Evolutionary conservation across 2,888 invertebrate species (phyloP).

Genomic region (Rhagonycha lutea): DNA sequence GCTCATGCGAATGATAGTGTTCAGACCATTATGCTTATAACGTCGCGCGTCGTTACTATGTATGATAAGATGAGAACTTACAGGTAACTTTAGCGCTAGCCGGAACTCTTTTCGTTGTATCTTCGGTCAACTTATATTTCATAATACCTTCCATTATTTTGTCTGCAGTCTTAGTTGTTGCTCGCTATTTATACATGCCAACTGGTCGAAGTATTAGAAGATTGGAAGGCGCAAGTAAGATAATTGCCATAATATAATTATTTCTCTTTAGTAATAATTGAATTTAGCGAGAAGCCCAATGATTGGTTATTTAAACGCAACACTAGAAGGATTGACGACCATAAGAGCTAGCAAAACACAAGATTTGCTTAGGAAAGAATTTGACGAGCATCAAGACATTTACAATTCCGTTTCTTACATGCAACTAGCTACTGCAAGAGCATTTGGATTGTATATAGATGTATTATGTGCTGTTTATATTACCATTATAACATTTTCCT

Average conservation of each 20-base stretch:
- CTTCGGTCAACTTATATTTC: slow-evolving; percentile 65
- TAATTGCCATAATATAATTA: background rate
- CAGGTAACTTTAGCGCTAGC: background rate
- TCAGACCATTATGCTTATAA: too few relatives aligned
- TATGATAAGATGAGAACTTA: background rate
- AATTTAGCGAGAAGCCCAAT: slow-evolving; percentile 49
- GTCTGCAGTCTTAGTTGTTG: slow-evolving; percentile 62
- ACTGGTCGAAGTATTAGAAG: slow-evolving; percentile 73
- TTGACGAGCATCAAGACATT: slow-evolving; percentile 49
- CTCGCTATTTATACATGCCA: slow-evolving; percentile 67
- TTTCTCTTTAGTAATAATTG: background rate
- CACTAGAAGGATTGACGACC: slow-evolving; percentile 51
- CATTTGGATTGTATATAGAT: slow-evolving; percentile 48
- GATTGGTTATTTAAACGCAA: slow-evolving; percentile 50
- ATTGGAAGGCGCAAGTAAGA: slow-evolving; percentile 63
- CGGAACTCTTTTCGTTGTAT: slow-evolving; percentile 3
- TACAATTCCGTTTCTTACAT: slow-evolving; percentile 49
- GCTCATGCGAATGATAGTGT: too few relatives aligned
- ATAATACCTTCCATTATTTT: slow-evolving; percentile 66
- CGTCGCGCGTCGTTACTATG: too few relatives aligned
- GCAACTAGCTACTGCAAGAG: slow-evolving; percentile 41
- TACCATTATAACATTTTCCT: slow-evolving; percentile 26
- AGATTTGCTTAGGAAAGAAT: slow-evolving; percentile 44
- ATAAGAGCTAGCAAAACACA: slow-evolving; percentile 49
- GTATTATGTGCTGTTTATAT: slow-evolving; percentile 42